Evolutionary conservation across 2,113 vertebrate species (phyloP), one percentile per base, ranked within the genome.

Genomic region (Poeciliopsis occidentalis): DNA sequence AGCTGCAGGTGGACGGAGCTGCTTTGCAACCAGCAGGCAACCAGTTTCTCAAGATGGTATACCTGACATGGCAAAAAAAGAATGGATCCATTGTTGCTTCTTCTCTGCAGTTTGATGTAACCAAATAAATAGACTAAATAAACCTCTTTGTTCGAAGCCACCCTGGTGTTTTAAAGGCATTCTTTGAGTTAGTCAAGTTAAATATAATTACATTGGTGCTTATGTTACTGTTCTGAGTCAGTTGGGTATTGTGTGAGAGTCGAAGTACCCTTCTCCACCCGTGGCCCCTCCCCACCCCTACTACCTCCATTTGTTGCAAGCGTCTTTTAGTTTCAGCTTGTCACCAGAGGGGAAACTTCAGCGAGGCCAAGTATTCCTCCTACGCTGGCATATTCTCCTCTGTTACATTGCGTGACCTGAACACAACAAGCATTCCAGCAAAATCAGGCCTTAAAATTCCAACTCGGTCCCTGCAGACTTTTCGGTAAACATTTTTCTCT

Each of bases 351-450:
- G 68, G 75, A 69, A 71, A 78, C 78, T 77, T 87, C 32, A 88
- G 72, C 30, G 51, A 75, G 84, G 77, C 81, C 78, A 80, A 80
- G 68, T 76, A 64, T 87, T 87, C 82, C 76, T 91, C 85, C 85
- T 75, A 73, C 65, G 1, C 76, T 85, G 74, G 71, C 71, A 79
- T 82, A 89, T 84, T 77, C 77, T 67, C 66, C 66, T n/a, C 37
- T 60, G 34, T 88, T 88, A 80, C 86, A 81, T 88, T 85, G 87
- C 85, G 79, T 89, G 88, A 92, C 87, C 87, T 83, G 79, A 90
- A 85, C 78, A 85, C 80, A 87, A 84, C 75, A 86, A 73, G 73
- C 87, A 85, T 86, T 89, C 85, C 83, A 84, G 71, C 85, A 78
- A 84, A 88, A 88, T 84, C 75, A 78, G 83, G 67, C 76, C 76